A percentile compares a stretch with the other conserved stretches of the same genome.
Conservation (phyloP, 2,888 invertebrate species). For the Linyphia triangularis region DNA sequence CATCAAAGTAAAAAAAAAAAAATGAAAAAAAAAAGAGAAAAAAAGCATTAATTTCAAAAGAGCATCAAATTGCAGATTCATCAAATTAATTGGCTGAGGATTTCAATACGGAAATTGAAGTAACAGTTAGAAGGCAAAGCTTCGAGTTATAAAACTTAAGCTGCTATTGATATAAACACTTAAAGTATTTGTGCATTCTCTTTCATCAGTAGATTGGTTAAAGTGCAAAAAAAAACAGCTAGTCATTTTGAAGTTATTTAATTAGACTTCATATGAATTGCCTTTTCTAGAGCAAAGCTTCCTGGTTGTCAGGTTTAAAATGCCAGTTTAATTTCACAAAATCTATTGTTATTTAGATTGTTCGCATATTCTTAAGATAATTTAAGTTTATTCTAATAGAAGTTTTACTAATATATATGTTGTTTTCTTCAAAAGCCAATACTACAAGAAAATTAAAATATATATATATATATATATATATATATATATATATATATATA, state of each 20-base stretch:
- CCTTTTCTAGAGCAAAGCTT: not conserved
- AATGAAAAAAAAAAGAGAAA: not conserved
- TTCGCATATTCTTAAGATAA: not conserved
- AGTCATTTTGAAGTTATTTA: conserved; percentile 13
- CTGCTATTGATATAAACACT: not conserved
- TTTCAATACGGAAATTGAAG: conserved; percentile 33
- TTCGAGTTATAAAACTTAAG: not conserved
- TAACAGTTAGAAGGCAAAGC: not conserved
- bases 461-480: no score
- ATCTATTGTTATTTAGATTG: not conserved
- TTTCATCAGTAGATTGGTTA: conserved; percentile 32
- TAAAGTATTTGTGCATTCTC: conserved; percentile 19
- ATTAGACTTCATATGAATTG: conserved; percentile 2
- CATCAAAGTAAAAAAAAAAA: not conserved
- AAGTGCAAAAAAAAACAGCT: not conserved
- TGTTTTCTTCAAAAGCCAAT: no score
- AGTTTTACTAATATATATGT: no score
- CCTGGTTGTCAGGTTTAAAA: not conserved
- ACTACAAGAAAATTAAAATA: no score
- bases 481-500: no score
- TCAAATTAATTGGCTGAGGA: conserved; percentile 17
- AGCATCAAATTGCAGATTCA: not conserved
- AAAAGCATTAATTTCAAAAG: not conserved
- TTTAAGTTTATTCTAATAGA: not conserved
- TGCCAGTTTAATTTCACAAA: not conserved